Evolutionary conservation across 2,797 vertebrate species (phyloP), one percentile per base, ranked within the genome.

Genomic region (Malurus splendens): DNA sequence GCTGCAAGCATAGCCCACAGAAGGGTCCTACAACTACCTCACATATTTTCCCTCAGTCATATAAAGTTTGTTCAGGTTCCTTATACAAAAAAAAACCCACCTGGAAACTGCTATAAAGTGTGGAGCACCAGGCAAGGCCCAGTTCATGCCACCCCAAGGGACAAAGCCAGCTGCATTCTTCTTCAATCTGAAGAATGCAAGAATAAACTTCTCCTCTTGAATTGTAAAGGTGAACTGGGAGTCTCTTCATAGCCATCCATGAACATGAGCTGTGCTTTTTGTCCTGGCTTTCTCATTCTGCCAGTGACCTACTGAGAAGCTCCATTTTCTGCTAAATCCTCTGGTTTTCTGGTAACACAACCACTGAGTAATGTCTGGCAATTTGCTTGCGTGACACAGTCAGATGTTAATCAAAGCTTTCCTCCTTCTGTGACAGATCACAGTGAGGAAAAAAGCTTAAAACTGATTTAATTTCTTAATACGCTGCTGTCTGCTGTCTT

Each of bases 391-490:
- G 62, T 89, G 92, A 81, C 73, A 89, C 27, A 91, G 82, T 77
- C 78, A 65, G 75, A 83, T 85, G 56, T 92, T 91, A 93, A 91
- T 87, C 89, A 93, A 91, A 90, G 82, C 87, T 44, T 79, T 92
- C 68, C 57, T 81, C 66, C 54, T 85, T 68, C 84, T 90, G 30
- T 79, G 89, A 91, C 93, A 94, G 86, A 94, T 79, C 77, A 93
- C 82, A 94, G 80, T 33, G 39, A 91, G 42, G 59, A 92, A 87
- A 87, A 92, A 92, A 83, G 73, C 87, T 93, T 87, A 91, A 87
- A 91, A 91, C 76, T 87, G 80, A 94, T 86, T 95, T 93, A 89
- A 93, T 93, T 95, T 94, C 87, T 91, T 93, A 93, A 93, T 93
- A 85, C 2, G 25, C 67, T 93, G 90, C 90, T 93, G 83, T 94